Evolutionary conservation across 2,113 vertebrate species (phyloP), one percentile per base, ranked within the genome.

Genomic region (Rhea pennata): DNA sequence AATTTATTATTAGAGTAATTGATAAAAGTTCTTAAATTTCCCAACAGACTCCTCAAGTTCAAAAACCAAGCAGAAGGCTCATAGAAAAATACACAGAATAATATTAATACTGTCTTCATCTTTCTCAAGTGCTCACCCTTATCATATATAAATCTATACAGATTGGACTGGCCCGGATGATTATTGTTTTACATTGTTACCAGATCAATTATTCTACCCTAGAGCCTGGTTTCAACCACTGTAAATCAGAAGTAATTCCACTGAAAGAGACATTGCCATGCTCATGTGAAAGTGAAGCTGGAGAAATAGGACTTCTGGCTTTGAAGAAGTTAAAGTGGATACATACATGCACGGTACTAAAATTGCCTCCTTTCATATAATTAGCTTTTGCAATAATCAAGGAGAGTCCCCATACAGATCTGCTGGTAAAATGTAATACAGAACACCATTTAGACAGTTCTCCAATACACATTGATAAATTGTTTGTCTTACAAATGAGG

Each of bases 1-100:
- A 96, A 97, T 97, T 96, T 96, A 95, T 95, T 97, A 93, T 93
- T 94, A 87, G 84, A 95, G 87, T 90, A 97, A 97, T 96, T 97
- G 93, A 96, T 96, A 93, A 94, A 96, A 83, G 88, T 65, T 93
- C 91, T 93, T 90, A 93, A 84, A 96, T 95, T 96, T 96, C 96
- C 93, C 96, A 87, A 4, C 31, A 94, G 97, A 73, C 50, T 24
- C 29, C 50, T 95, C 87, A 94, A 92, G 42, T 88, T 88, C 77
- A 93, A 92, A 95, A 94, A 80, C 36, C 53, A 84, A 84, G 73
- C 40, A 89, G 83, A 77, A 90, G 22, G 88, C 21, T 69, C 69
- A 85, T 10, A 96, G 75, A 76, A 89, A 94, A 83, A 66, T 39
- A 85, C 70, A 83, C 31, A 91, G 24, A 79, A 70, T 85, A 82